Conservation (phyloP, 92 coral and sea anemone genomes). For the Porites divaricata region DNA sequence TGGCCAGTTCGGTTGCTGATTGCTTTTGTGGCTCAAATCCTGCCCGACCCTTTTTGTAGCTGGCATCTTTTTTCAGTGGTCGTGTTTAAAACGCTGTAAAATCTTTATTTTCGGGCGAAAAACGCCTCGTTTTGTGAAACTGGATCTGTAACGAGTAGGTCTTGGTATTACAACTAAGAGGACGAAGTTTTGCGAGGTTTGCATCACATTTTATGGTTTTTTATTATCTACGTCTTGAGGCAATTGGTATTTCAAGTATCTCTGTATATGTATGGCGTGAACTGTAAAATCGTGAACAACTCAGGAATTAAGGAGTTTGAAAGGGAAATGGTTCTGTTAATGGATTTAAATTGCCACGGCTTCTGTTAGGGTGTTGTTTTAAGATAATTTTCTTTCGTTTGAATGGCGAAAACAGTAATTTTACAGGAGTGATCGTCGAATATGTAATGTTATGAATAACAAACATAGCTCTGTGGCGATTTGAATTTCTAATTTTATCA, state of each 20-base stretch:
- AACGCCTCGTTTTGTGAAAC: neutral
- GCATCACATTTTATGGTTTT: conserved; percentile 35
- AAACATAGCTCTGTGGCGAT: conserved; percentile 67
- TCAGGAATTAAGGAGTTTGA: conserved; percentile 21
- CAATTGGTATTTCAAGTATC: conserved; percentile 58
- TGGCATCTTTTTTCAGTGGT: conserved; percentile 19
- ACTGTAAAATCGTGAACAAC: conserved; percentile 39
- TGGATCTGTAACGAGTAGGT: neutral
- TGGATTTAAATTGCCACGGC: neutral
- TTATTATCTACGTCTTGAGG: conserved; percentile 47
- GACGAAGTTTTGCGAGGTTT: conserved; percentile 30
- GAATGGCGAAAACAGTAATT: conserved; percentile 62
- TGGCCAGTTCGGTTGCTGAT: conserved; percentile 47
- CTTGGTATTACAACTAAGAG: conserved; percentile 11
- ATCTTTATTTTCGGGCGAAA: conserved; percentile 28
- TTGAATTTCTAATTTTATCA: conserved; percentile 89
- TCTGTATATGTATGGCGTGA: conserved; percentile 49
- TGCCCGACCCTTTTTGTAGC: conserved; percentile 57
- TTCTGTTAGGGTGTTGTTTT: neutral
- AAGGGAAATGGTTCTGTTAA: conserved; percentile 6
- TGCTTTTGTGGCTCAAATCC: conserved; percentile 52
- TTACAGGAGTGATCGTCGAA: conserved; percentile 67
- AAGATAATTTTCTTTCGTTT: conserved; percentile 11
- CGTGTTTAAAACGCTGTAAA: conserved; percentile 35
- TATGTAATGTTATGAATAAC: conserved; percentile 79